Conservation (phyloP, 2,797 vertebrate genomes). For the Toxotes lorentzi region DNA sequence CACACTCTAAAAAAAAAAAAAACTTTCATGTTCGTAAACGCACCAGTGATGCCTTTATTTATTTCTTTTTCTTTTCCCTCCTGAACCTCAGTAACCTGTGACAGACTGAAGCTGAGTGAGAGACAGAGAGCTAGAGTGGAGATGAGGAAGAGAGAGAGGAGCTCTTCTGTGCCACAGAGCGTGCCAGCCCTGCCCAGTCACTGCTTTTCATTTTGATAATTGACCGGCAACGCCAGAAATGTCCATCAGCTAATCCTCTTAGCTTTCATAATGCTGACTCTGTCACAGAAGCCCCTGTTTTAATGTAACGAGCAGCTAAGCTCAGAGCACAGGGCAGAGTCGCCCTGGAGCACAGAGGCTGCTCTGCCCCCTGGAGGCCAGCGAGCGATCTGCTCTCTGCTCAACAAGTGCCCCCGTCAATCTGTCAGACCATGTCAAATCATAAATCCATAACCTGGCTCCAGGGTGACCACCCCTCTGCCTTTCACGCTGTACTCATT, state of each 20-base stretch:
- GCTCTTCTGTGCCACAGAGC: slow-evolving; percentile 70
- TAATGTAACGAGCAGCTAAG: slow-evolving; percentile 87
- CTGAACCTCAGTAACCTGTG: slow-evolving; percentile 74
- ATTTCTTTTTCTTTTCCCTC: slow-evolving; percentile 38
- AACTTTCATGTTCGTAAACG: slow-evolving; percentile 59
- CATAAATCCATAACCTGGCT: slow-evolving; percentile 47
- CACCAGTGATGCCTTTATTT: slow-evolving; percentile 57
- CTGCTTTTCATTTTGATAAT: slow-evolving; percentile 88
- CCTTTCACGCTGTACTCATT: slow-evolving; percentile 15
- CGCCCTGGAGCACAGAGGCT: slow-evolving; percentile 31
- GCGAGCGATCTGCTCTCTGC: slow-evolving; percentile 27
- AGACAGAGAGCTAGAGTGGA: slow-evolving; percentile 43
- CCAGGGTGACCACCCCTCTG: slow-evolving; percentile 11
- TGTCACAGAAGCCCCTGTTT: slow-evolving; percentile 86
- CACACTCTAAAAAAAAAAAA: not conserved
- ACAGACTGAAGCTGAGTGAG: slow-evolving; percentile 61
- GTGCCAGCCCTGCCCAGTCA: slow-evolving; percentile 76
- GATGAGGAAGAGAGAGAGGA: slow-evolving; percentile 58
- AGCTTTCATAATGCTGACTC: slow-evolving; percentile 86
- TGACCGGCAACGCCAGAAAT: slow-evolving; percentile 83
- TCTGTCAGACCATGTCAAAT: slow-evolving; percentile 46
- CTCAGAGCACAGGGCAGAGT: slow-evolving; percentile 62
- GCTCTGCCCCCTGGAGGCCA: slow-evolving; percentile 74
- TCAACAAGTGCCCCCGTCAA: slow-evolving; percentile 65
- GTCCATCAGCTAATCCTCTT: slow-evolving; percentile 89